Evolutionary conservation across 2,113 vertebrate species (phyloP).

Genomic region (Pygoscelis antarcticus): DNA sequence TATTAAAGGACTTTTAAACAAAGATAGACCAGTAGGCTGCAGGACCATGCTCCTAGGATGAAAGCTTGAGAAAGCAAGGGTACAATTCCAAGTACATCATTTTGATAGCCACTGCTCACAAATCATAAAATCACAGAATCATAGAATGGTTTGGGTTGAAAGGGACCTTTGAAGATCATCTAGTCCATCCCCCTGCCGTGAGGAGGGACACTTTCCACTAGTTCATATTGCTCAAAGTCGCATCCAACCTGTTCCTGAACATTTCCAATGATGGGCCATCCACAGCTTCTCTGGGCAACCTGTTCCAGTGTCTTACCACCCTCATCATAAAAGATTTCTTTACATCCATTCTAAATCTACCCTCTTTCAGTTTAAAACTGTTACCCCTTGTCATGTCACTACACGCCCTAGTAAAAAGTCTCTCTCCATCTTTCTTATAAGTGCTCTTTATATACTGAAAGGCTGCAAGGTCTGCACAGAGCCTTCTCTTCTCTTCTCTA

Average conservation of each 20-base stretch:
- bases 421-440: neutral
- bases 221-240: rapidly evolving
- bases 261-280: rapidly evolving
- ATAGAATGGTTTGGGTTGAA: neutral
- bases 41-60: neutral
- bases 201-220: too few species aligned
- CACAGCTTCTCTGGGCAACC: neutral
- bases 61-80: neutral
- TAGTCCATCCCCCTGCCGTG: rapidly evolving
- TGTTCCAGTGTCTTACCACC: neutral
- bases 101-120: neutral
- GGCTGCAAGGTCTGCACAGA: rapidly evolving
- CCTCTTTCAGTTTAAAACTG: neutral
- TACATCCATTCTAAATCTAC: too few species aligned
- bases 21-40: neutral
- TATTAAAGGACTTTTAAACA: neutral
- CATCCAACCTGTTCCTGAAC: rapidly evolving
- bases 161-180: neutral
- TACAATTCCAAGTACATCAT: neutral
- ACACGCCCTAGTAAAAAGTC: rapidly evolving
- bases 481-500: neutral
- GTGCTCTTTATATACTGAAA: neutral
- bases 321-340: neutral
- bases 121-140: neutral
- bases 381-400: too few species aligned